phyloP scores from a whole-genome alignment of 2,888 invertebrate genomes.

The Ryuthela nishihirai region DNA sequence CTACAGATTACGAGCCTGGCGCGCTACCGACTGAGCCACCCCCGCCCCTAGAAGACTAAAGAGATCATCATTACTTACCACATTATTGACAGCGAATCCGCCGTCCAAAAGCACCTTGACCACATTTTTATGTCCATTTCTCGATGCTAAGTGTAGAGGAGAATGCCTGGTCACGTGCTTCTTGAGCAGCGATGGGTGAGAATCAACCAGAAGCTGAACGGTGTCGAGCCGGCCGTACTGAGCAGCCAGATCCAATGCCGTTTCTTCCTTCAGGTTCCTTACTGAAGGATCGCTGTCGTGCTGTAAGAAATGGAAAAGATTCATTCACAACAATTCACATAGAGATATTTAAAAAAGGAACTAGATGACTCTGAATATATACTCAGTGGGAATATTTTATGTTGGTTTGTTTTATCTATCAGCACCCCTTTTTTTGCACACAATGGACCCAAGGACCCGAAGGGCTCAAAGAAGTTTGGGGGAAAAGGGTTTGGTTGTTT shows the following conservation, averaged over 20 bases:
- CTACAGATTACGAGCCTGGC: too few species aligned
- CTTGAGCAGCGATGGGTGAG: conserved; percentile 70
- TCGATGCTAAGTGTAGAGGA: conserved; percentile 87
- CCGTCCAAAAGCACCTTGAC: conserved; percentile 76
- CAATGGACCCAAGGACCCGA: too few species aligned
- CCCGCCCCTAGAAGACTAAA: too few species aligned
- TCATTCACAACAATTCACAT: not conserved
- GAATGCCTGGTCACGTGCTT: conserved; percentile 62
- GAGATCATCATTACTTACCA: conserved; percentile 44
- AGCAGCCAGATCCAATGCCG: conserved; percentile 89
- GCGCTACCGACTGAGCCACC: too few species aligned
- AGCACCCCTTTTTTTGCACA: too few species aligned
- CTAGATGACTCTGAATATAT: too few species aligned
- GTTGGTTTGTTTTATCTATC: too few species aligned
- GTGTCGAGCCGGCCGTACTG: conserved; percentile 67
- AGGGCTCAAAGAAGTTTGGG: too few species aligned
- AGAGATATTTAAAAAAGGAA: too few species aligned
- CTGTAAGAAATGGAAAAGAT: conserved; percentile 46
- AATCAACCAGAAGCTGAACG: conserved; percentile 77
- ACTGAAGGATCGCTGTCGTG: conserved; percentile 84
- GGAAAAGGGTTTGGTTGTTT: too few species aligned
- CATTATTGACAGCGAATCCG: conserved; percentile 76
- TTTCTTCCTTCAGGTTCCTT: conserved; percentile 80
- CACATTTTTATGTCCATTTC: conserved; percentile 69
- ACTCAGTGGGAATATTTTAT: too few species aligned